Conservation (phyloP, 2,888 invertebrate genomes). For the Tupiocoris notatus region DNA sequence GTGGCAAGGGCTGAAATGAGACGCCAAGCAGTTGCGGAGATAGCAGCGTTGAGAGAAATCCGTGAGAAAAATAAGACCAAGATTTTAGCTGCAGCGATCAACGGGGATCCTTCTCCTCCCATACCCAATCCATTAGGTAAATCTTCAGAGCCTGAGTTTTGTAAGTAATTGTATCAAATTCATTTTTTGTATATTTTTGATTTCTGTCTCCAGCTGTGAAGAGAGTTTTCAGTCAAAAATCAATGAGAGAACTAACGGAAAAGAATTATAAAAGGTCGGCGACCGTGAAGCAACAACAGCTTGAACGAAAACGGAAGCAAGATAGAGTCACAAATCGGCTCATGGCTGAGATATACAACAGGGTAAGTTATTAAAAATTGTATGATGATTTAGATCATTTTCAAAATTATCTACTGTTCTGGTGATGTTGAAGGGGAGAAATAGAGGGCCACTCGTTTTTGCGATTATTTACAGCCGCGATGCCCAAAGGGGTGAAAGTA, state of each 20-base stretch:
- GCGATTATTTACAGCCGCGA: too few relatives aligned
- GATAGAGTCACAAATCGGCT: slow-evolving; percentile 67
- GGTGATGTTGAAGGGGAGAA: too few relatives aligned
- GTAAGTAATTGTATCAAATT: too few relatives aligned
- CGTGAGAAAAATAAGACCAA: slow-evolving; percentile 56
- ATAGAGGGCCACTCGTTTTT: too few relatives aligned
- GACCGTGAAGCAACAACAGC: slow-evolving; percentile 68
- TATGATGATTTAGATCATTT: too few relatives aligned
- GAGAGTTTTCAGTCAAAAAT: slow-evolving; percentile 59
- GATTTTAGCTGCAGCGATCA: slow-evolving; percentile 52
- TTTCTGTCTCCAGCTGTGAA: too few relatives aligned
- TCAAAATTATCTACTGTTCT: too few relatives aligned
- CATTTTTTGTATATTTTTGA: too few relatives aligned
- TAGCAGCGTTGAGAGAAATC: slow-evolving; percentile 56
- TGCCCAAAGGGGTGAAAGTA: too few relatives aligned
- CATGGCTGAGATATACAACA: slow-evolving; percentile 74
- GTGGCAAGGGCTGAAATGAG: slow-evolving; percentile 61
- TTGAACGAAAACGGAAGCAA: slow-evolving; percentile 61
- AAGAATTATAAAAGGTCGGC: slow-evolving; percentile 68
- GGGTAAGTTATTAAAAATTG: too few relatives aligned
- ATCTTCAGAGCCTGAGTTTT: too few relatives aligned
- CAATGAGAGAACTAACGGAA: slow-evolving; percentile 63
- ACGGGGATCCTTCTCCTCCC: slow-evolving; percentile 50
- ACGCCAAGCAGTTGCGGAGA: slow-evolving; percentile 56
- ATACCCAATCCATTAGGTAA: slow-evolving; percentile 55